Evolutionary conservation across 2,113 vertebrate species (phyloP), one percentile per base, ranked within the genome.

Genomic region (Saguinus imperator): DNA sequence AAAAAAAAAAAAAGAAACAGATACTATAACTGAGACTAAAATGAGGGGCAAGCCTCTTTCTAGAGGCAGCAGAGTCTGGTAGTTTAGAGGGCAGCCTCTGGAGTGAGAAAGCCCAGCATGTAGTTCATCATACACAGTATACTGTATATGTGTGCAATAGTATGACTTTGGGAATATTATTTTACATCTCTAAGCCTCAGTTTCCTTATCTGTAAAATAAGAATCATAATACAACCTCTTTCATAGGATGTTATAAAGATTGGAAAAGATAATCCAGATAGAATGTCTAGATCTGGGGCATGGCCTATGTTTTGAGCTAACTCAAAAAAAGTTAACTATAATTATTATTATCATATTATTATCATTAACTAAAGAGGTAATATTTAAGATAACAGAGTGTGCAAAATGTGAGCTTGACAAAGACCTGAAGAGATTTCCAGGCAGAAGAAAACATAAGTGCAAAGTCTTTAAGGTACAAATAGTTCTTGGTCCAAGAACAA

Each of bases 141-240:
- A 21, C 0, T 61, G 48, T 17, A 43, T 35, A 37, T 32, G 10
- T 18, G 10, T 85, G 27, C 27, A 58, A 20, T 4, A 64, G 43
- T 58, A 18, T 12, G 8, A 40, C 8, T 89, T 58, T 17, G 73
- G n/a, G 11, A 92, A 80, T 35, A 27, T 25, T 35, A 29, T 72
- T 79, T 61, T 89, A 82, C 37, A 79, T 52, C 12, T 45, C 5
- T 52, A 89, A 86, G 21, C 3, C 35, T 85, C 23, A n/a, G 52
- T 72, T 45, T 73, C 40, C 61, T 89, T 72, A 91, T 16, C 17
- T 96, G n/a, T 64, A 91, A 77, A 81, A 75, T 84, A 68, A 92
- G 8, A 61, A 92, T 37, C 3, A 45, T 55, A 91, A 81, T 35
- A 92, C 10, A 79, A 80, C 29, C 14, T 92, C 79, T 89, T 85